Conservation (phyloP, 1,140 invertebrate genomes). For the Diabrotica virgifera region DNA sequence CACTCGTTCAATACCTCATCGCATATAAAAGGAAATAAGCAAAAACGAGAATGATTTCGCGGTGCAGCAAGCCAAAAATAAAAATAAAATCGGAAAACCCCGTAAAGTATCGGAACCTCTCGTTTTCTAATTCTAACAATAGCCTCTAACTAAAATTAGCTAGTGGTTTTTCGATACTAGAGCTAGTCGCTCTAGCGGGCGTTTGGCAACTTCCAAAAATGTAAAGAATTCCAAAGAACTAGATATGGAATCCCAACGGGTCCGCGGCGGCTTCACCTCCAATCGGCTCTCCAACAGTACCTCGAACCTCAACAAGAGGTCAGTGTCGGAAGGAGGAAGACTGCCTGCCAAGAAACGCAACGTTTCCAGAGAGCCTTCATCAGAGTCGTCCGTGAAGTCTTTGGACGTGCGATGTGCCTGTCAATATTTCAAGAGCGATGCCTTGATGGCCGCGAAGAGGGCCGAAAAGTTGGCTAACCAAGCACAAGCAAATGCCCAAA, state of each 20-base stretch:
- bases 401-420: conserved; percentile 78
- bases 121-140: conserved; percentile 15
- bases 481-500: not conserved
- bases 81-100: conserved; percentile 11
- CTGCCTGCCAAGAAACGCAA: conserved; percentile 52
- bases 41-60: conserved; percentile 12
- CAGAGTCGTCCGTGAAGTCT: conserved; percentile 64
- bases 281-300: not conserved
- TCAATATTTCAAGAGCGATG: conserved; percentile 78
- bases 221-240: conserved; percentile 12
- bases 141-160: conserved; percentile 31
- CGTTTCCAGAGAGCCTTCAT: conserved; percentile 55
- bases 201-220: conserved; percentile 8
- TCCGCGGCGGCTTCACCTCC: not conserved
- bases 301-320: conserved; percentile 48
- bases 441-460: conserved; percentile 58
- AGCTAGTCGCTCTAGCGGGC: conserved; percentile 17
- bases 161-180: conserved; percentile 29
- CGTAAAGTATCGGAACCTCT: conserved; percentile 1
- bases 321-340: conserved; percentile 60
- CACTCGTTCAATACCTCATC: not conserved
- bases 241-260: conserved; percentile 19
- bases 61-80: conserved; percentile 18
- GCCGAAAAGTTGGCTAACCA: not conserved
- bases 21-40: conserved; percentile 9